phyloP scores from a whole-genome alignment of 2,797 vertebrate species.

The Acropternis orthonyx region DNA sequence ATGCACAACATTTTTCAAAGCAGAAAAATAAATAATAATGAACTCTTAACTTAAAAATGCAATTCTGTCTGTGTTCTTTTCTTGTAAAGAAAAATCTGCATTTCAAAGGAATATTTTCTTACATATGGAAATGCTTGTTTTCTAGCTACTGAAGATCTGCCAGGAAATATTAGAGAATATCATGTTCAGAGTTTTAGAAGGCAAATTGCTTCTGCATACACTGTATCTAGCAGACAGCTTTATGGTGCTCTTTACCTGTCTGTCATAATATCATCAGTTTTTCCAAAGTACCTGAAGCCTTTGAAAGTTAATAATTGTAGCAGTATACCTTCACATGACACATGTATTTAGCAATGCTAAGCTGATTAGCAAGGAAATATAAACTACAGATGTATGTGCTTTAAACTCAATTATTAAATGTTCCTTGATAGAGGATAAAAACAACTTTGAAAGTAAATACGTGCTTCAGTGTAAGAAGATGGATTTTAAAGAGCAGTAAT shows the following conservation, averaged over 20 bases:
- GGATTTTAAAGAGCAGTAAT: constrained; percentile 22
- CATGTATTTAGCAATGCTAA: constrained; percentile 56
- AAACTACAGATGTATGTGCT: constrained; percentile 10
- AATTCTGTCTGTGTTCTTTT: constrained; percentile 39
- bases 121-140: constrained; percentile 69
- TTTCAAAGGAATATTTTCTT: constrained; percentile 70
- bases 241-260: constrained; percentile 45
- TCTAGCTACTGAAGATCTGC: constrained; percentile 53
- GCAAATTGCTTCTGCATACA: constrained; percentile 65
- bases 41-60: constrained; percentile 29
- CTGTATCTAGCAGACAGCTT: constrained; percentile 47
- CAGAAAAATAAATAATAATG: constrained; percentile 48
- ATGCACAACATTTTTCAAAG: constrained; percentile 38
- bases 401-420: constrained; percentile 40
- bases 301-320: constrained; percentile 47
- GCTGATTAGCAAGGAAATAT: constrained; percentile 52
- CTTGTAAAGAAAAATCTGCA: constrained; percentile 52
- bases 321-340: neutral
- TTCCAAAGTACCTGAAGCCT: constrained; percentile 45
- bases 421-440: constrained; percentile 15
- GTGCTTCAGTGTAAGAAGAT: neutral
- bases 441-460: constrained; percentile 16
- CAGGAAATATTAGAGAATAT: constrained; percentile 62
- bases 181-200: constrained; percentile 65
- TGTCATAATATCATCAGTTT: constrained; percentile 53